phyloP scores from a whole-genome alignment of 2,113 vertebrate genomes.

The Anarhynchus alexandrinus region DNA sequence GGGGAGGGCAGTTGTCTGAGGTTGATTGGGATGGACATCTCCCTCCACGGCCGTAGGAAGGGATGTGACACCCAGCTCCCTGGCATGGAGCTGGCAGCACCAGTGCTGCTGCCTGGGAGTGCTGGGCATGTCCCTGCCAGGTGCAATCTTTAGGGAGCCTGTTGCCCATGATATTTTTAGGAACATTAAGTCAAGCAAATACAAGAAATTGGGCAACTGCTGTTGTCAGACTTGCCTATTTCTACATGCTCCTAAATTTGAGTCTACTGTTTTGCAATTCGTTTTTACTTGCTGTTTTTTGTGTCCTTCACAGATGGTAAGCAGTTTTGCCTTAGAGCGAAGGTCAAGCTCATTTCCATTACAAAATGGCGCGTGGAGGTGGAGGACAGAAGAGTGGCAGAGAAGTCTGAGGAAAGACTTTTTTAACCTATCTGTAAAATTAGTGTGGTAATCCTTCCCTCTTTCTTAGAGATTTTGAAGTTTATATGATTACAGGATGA shows the following conservation, averaged over 20 bases:
- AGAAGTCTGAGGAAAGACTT: neutral
- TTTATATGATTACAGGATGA: neutral
- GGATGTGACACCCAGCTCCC: neutral
- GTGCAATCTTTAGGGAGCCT: neutral
- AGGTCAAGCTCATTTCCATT: neutral
- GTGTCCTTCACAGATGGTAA: neutral
- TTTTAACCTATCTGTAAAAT: neutral
- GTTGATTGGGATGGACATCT: neutral
- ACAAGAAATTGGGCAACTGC: neutral
- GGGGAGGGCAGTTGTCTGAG: neutral
- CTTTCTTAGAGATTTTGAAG: neutral
- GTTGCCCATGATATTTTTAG: neutral
- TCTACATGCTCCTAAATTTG: neutral
- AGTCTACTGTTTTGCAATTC: neutral
- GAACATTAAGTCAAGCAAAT: neutral
- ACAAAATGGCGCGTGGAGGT: neutral
- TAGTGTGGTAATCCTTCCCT: neutral
- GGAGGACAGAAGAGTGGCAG: neutral
- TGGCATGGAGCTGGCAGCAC: neutral
- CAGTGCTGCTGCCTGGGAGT: neutral
- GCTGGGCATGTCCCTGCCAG: accelerated
- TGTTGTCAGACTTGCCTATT: neutral
- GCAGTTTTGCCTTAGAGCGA: neutral
- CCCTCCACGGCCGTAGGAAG: accelerated
- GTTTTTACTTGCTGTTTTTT: neutral